Evolutionary conservation across 2,888 invertebrate genomes (phyloP).

Genomic region (Epinotia brunnichana): DNA sequence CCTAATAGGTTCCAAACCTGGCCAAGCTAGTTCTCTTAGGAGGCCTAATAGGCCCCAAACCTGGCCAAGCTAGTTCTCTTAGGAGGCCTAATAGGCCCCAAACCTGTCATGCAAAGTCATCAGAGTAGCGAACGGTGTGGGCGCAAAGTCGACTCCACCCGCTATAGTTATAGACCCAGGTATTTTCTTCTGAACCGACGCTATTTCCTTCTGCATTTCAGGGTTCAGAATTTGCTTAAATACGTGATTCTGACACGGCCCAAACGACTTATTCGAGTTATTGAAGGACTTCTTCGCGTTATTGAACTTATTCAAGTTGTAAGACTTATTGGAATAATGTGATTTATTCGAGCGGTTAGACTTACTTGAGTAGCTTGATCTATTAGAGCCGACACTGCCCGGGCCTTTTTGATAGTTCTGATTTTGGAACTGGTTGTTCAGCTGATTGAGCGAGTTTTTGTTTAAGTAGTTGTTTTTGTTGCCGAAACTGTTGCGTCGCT

Average conservation of each 20-base stretch:
- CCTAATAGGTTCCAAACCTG: too few relatives aligned
- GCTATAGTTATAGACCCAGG: neutral
- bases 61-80: too few relatives aligned
- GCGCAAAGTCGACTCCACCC: constrained; percentile 8
- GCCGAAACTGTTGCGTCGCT: constrained; percentile 4
- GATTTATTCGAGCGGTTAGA: constrained; percentile 19
- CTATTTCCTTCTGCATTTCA: constrained; percentile 23
- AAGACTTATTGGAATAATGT: constrained; percentile 19
- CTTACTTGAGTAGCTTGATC: constrained; percentile 30
- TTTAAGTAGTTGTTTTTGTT: constrained; percentile 32
- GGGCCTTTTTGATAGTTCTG: constrained; percentile 29
- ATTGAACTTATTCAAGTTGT: constrained; percentile 16
- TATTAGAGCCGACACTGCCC: constrained; percentile 21
- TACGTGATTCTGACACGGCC: neutral
- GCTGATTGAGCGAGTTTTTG: constrained; percentile 23
- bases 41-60: too few relatives aligned
- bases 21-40: too few relatives aligned
- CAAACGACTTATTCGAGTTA: neutral
- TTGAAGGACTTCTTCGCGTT: constrained; percentile 1
- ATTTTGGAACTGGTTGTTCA: constrained; percentile 31
- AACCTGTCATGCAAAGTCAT: constrained; percentile 29
- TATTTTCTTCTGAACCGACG: neutral
- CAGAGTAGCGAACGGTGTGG: constrained; percentile 5
- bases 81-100: neutral
- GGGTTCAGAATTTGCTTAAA: constrained; percentile 33